Evolutionary conservation across 2,113 vertebrate species (phyloP).

Genomic region (Meleagris gallopavo): DNA sequence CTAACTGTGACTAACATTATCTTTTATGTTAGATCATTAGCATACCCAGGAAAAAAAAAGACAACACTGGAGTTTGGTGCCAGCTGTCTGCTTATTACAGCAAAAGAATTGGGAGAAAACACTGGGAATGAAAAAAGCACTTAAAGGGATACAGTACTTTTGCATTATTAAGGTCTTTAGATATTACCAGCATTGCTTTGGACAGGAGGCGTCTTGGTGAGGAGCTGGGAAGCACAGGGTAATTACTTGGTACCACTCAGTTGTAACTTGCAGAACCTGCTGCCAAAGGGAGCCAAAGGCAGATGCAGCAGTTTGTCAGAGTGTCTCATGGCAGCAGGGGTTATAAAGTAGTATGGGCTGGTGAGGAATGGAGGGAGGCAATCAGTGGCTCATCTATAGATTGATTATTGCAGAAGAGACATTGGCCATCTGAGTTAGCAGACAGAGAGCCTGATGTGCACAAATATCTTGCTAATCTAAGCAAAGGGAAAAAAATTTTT

Average conservation of each 20-base stretch:
- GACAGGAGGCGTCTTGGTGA: background rate
- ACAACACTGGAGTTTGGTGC: background rate
- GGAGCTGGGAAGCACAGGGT: background rate
- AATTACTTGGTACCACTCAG: background rate
- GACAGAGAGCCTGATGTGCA: background rate
- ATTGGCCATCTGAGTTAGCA: background rate
- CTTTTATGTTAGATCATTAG: conserved; percentile 32
- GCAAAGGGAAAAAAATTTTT: background rate
- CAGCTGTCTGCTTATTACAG: conserved; percentile 16
- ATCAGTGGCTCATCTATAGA: background rate
- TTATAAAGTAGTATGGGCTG: background rate
- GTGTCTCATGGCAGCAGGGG: fast-evolving
- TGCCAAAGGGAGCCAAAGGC: background rate
- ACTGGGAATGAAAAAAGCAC: background rate
- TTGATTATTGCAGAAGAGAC: background rate
- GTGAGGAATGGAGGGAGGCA: background rate
- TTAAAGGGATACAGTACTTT: background rate
- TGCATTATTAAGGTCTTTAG: background rate
- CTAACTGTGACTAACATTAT: conserved; percentile 13
- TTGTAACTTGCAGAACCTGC: background rate
- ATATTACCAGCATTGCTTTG: background rate
- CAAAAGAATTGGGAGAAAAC: background rate
- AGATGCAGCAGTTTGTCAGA: background rate
- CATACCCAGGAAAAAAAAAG: background rate
- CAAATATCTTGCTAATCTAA: background rate